These are phyloP conservation scores for Odontomachus brunneus DNA, from an alignment of 1,140 invertebrate genomes.

Conservation along the genomic window DNA sequence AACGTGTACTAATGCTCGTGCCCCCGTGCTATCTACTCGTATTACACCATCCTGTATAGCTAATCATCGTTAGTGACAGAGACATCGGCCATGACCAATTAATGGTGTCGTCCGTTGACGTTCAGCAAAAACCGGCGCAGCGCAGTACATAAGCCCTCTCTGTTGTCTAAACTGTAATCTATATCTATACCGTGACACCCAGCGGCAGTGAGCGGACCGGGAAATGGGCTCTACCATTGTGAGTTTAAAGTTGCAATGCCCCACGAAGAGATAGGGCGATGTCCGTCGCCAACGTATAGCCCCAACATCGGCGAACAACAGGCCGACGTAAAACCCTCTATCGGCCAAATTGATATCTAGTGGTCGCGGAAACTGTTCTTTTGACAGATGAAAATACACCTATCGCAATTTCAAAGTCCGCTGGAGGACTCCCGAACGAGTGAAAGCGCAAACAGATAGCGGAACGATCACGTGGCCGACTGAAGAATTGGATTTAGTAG, in stretches of 20 bases:
- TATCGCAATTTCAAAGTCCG: too few relatives aligned
- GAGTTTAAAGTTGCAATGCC: not conserved
- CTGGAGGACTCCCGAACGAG: too few relatives aligned
- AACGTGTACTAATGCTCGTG: conserved; percentile 66
- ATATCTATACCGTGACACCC: not conserved
- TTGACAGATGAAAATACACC: too few relatives aligned
- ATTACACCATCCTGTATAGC: conserved; percentile 71
- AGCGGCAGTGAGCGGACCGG: not conserved
- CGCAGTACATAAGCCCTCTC: not conserved
- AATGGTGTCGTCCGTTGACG: conserved; percentile 48
- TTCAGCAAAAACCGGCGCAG: conserved; percentile 33
- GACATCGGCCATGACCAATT: conserved; percentile 67
- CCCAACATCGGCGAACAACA: too few relatives aligned
- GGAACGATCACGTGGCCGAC: too few relatives aligned
- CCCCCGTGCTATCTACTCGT: conserved; percentile 53
- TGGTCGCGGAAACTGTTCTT: too few relatives aligned
- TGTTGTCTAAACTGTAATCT: conserved; percentile 40
- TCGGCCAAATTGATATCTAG: not conserved
- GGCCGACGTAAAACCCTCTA: not conserved
- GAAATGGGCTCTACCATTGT: not conserved
- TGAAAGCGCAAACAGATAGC: too few relatives aligned
- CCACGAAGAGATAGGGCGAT: not conserved
- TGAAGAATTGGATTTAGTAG: too few relatives aligned
- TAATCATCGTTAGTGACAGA: conserved; percentile 75
- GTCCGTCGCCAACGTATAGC: too few relatives aligned